Evolutionary conservation across 37 sponge, comb jelly and placozoan species (phyloP), one percentile per base, ranked within the genome.

Genomic region (Halichondria panicea): DNA sequence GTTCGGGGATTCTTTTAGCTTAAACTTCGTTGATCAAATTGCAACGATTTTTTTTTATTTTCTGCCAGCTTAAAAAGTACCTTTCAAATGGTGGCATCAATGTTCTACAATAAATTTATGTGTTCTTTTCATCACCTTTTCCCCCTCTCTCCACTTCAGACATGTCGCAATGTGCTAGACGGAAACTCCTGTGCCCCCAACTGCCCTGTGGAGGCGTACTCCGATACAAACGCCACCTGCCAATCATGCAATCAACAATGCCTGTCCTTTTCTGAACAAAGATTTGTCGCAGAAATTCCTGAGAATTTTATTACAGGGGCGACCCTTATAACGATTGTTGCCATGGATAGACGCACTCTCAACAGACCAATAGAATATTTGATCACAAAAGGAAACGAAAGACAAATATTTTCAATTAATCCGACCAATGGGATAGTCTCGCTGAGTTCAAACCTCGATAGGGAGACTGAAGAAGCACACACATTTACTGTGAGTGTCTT

Each of bases 111-210:
- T n/a, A n/a, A n/a, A n/a, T n/a, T n/a, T n/a, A n/a, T n/a, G n/a
- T n/a, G n/a, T n/a, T n/a, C 13, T 15, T 15, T 48, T 48, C 15
- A 48, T 48, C 13, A 18, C 52, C 52, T 15, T 48, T 48, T 18
- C 25, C 34, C 55, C 50, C 55, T 37, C 1, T 63, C 43, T 0
- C 48, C 58, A 24, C 19, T 56, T 1, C 63, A 89, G 89, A 60
- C 38, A 9, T 89, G 89, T 43, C 54, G 53, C 5, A 71, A 78
- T 65, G 52, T 76, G 0, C 62, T 83, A 19, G 75, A 69, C 31
- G 80, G 84, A 5, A 53, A 48, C 27, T 83, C 84, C 28, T 89
- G 89, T 78, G 68, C 83, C 50, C 2, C 78, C 1, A 43, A 66
- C 24, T 89, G 89, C 43, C 50, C 89, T 38, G 74, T 66, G 21